Evolutionary conservation across 2,113 vertebrate genomes (phyloP).

Genomic region (Formicarius rufipectus): DNA sequence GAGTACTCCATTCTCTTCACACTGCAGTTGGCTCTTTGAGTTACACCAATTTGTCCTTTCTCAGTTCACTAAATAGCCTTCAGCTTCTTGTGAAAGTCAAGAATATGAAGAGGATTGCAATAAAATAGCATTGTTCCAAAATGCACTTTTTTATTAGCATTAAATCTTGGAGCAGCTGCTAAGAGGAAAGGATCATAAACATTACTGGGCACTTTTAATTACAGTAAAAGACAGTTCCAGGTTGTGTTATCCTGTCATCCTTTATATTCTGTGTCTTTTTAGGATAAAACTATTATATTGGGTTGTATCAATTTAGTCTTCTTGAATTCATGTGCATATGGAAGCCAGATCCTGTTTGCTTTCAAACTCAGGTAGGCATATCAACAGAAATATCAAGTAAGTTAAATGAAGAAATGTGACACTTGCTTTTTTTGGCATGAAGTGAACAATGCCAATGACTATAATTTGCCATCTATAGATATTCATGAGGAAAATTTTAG

Average conservation of each 20-base stretch:
- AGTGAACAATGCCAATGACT: constrained; percentile 6
- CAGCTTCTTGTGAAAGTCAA: constrained; percentile 40
- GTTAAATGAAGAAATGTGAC: background rate
- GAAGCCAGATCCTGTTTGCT: background rate
- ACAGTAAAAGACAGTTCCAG: constrained; percentile 49
- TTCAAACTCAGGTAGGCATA: background rate
- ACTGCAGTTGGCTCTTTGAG: background rate
- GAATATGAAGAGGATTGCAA: constrained; percentile 11
- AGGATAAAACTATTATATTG: background rate
- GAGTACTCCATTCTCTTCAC: background rate
- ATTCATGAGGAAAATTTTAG: background rate
- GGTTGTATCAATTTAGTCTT: background rate
- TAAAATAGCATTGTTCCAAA: constrained; percentile 61
- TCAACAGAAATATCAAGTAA: background rate
- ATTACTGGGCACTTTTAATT: constrained; percentile 69
- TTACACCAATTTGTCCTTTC: background rate
- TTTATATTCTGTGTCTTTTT: background rate
- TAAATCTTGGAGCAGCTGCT: constrained; percentile 64
- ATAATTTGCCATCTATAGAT: constrained; percentile 5
- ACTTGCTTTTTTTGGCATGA: background rate
- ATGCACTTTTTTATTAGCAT: constrained; percentile 54
- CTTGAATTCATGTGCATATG: background rate
- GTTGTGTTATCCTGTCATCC: background rate
- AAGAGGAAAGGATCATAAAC: constrained; percentile 58
- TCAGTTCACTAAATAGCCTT: background rate